Conservation (phyloP, 2,888 invertebrate species). For the Nymphalis c-album region DNA sequence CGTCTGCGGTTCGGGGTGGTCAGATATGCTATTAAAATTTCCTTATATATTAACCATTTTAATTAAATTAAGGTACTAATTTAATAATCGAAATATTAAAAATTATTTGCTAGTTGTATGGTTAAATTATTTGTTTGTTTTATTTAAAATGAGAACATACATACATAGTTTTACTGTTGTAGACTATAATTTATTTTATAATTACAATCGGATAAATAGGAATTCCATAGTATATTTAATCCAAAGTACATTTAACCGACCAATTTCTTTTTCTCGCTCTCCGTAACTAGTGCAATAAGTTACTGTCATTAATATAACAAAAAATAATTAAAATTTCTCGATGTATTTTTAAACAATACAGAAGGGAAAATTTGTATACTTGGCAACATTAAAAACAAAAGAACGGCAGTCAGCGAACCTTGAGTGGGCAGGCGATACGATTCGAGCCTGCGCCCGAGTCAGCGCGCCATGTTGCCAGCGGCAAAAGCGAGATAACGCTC, state of each 20-base stretch:
- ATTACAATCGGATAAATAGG: too few relatives aligned
- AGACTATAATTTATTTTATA: too few relatives aligned
- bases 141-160: too few relatives aligned
- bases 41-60: conserved; percentile 39
- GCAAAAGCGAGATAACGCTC: conserved; percentile 59
- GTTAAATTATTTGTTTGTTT: too few relatives aligned
- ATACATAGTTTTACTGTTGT: too few relatives aligned
- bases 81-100: neutral
- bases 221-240: too few relatives aligned
- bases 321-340: neutral
- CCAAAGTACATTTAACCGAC: too few relatives aligned
- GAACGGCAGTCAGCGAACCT: conserved; percentile 83
- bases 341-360: neutral
- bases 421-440: conserved; percentile 84
- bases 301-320: neutral
- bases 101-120: neutral
- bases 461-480: conserved; percentile 78
- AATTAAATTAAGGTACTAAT: neutral
- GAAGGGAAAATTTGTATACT: conserved; percentile 44
- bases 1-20: conserved; percentile 78
- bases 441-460: conserved; percentile 85
- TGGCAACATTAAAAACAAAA: conserved; percentile 81
- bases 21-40: conserved; percentile 54
- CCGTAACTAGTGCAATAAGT: too few relatives aligned
- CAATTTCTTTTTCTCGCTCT: too few relatives aligned